Percentiles rank a stretch among this genome's conserved stretches.
phyloP scores from a whole-genome alignment of 1,140 invertebrate genomes.

The Rhagoletis pomonella region DNA sequence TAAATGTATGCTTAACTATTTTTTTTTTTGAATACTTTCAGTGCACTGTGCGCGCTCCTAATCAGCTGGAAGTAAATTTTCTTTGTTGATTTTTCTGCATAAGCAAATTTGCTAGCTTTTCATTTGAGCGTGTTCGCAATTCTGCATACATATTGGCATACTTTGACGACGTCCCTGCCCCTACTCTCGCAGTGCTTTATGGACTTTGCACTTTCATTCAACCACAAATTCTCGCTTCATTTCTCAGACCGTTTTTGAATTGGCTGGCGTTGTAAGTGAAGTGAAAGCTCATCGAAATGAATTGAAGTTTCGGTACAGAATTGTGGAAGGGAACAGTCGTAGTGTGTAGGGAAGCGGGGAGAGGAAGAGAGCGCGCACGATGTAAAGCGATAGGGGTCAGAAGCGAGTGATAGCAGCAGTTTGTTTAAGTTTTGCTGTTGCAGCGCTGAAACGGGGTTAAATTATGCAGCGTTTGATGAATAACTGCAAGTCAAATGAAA shows the following conservation, averaged over 20 bases:
- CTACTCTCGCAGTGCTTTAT: not conserved
- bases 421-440: not conserved
- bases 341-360: not conserved
- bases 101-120: slow-evolving; percentile 46
- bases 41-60: not conserved
- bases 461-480: slow-evolving; percentile 17
- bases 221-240: slow-evolving; percentile 22
- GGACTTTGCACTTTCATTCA: not conserved
- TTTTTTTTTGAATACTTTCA: not conserved
- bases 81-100: slow-evolving; percentile 22
- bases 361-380: not conserved
- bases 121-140: not conserved
- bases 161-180: not conserved
- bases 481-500: not conserved
- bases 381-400: not conserved
- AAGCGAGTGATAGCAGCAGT: not conserved
- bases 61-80: slow-evolving; percentile 52
- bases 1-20: slow-evolving; percentile 41
- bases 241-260: slow-evolving; percentile 10
- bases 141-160: not conserved
- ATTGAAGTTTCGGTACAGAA: slow-evolving; percentile 30
- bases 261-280: slow-evolving; percentile 29
- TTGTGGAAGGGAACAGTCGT: not conserved
- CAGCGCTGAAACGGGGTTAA: not conserved
- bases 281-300: slow-evolving; percentile 47